phyloP scores from a whole-genome alignment of 2,888 invertebrate genomes.

The Pachydiplax longipennis region DNA sequence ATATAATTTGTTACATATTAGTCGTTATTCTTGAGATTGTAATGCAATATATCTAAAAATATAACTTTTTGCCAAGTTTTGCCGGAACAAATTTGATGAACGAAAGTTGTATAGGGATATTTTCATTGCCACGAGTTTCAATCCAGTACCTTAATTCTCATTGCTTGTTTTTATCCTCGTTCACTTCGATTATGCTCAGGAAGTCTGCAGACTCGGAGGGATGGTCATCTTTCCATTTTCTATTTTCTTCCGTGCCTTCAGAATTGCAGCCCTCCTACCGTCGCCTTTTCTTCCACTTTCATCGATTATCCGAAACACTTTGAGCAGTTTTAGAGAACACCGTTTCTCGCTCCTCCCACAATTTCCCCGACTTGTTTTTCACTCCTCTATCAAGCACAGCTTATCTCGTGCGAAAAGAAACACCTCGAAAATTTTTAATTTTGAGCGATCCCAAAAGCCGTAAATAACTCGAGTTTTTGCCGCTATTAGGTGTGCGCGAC shows the following conservation, averaged over 20 bases:
- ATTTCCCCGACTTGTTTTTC: not conserved
- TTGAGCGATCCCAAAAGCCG: not conserved
- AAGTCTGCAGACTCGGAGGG: too few relatives aligned
- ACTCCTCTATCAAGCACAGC: not conserved
- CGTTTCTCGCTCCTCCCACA: slow-evolving; percentile 21
- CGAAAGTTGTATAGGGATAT: too few relatives aligned
- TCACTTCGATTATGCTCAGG: too few relatives aligned
- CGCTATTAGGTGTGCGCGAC: not conserved
- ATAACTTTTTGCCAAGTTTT: too few relatives aligned
- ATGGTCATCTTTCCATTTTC: not conserved
- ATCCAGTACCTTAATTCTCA: too few relatives aligned
- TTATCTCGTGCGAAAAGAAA: not conserved
- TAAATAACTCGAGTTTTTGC: not conserved
- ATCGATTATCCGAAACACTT: not conserved
- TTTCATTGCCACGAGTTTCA: too few relatives aligned
- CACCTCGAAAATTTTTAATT: not conserved
- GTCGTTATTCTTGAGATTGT: too few relatives aligned
- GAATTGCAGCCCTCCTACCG: not conserved
- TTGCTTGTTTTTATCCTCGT: too few relatives aligned
- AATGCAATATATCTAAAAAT: too few relatives aligned
- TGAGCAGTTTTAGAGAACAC: not conserved
- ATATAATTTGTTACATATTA: too few relatives aligned
- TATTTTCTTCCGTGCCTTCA: not conserved
- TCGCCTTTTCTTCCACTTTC: not conserved
- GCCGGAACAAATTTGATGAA: too few relatives aligned